phyloP scores from a whole-genome alignment of 2,797 vertebrate genomes.

The Dallia pectoralis region DNA sequence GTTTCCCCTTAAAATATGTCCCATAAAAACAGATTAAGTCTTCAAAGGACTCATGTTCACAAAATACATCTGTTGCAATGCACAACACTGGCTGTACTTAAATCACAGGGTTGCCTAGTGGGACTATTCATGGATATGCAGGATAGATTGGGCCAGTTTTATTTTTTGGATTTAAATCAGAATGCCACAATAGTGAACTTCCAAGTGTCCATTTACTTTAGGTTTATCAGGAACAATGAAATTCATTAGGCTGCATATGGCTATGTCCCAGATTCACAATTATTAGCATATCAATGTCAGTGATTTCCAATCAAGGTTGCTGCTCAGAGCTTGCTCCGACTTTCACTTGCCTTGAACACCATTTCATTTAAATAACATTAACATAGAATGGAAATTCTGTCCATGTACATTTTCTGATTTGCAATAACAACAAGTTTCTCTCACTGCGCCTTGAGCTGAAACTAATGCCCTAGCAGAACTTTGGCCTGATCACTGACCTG shows the following conservation, averaged over 20 bases:
- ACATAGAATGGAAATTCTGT: too few species aligned
- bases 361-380: too few species aligned
- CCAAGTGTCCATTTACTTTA: neutral
- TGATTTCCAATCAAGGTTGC: too few species aligned
- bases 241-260: neutral
- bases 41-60: neutral
- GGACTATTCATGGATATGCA: neutral
- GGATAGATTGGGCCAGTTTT: neutral
- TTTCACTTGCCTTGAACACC: too few species aligned
- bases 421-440: too few species aligned
- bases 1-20: neutral
- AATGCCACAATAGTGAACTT: neutral
- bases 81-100: neutral
- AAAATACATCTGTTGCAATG: neutral
- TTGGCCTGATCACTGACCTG: too few species aligned
- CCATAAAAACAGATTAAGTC: too few species aligned
- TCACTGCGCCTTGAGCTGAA: too few species aligned
- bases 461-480: too few species aligned
- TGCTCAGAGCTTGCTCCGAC: too few species aligned
- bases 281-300: too few species aligned
- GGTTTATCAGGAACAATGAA: slow-evolving; percentile 2
- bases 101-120: neutral
- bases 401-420: too few species aligned
- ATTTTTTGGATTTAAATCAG: neutral
- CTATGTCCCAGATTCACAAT: neutral